Evolutionary conservation across 2,797 vertebrate genomes (phyloP).

Genomic region (Phalloptychus januarius): DNA sequence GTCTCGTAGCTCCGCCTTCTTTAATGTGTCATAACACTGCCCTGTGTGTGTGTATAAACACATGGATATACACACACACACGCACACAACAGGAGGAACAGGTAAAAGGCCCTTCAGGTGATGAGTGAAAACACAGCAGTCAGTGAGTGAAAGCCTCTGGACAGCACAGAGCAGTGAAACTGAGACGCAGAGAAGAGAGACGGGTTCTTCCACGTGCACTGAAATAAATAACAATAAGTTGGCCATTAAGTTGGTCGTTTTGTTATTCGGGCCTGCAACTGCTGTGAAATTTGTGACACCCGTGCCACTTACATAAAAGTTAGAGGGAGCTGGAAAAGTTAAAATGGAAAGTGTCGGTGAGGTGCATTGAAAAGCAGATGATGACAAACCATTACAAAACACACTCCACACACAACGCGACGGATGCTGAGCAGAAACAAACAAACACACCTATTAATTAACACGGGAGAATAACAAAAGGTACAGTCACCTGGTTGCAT

Average conservation of each 20-base stretch:
- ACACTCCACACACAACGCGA: background rate
- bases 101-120: constrained; percentile 38
- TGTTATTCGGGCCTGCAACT: background rate
- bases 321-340: background rate
- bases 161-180: constrained; percentile 35
- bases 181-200: constrained; percentile 48
- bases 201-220: constrained; percentile 42
- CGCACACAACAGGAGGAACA: constrained; percentile 53
- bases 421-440: background rate
- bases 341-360: background rate
- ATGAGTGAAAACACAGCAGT: constrained; percentile 5
- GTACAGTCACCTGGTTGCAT: background rate
- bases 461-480: background rate
- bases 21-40: background rate
- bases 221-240: constrained; percentile 36
- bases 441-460: background rate
- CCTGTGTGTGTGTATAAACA: background rate
- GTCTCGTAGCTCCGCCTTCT: background rate
- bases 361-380: background rate
- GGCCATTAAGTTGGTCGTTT: background rate
- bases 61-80: constrained; percentile 3
- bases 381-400: background rate
- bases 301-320: background rate
- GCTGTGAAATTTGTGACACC: background rate
- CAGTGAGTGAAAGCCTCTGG: constrained; percentile 19